A percentile compares a stretch with the other conserved stretches of the same genome.
Conservation (phyloP, 2,113 vertebrate genomes). For the Chaetura pelagica region DNA sequence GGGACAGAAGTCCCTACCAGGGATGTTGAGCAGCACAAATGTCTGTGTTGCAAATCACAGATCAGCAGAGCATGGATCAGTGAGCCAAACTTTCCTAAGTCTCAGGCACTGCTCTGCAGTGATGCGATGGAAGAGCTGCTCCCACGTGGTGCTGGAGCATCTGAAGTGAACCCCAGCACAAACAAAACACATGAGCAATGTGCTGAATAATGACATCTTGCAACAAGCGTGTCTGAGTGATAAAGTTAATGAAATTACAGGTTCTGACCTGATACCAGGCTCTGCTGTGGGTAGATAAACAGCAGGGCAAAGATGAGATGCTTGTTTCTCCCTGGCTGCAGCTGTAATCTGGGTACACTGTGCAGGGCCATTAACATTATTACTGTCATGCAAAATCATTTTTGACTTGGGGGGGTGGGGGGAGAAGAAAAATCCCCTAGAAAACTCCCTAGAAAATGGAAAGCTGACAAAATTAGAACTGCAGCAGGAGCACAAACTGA, state of each 20-base stretch:
- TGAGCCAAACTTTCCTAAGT: not conserved
- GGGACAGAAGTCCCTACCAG: not conserved
- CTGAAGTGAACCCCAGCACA: conserved; percentile 15
- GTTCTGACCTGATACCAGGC: conserved; percentile 66
- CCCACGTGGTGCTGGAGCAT: not conserved
- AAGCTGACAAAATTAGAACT: conserved; percentile 35
- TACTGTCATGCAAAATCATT: conserved; percentile 62
- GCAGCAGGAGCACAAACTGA: conserved; percentile 38
- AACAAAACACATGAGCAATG: conserved; percentile 26
- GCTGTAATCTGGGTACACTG: conserved; percentile 44
- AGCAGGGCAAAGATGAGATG: conserved; percentile 70
- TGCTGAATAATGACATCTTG: conserved; percentile 65
- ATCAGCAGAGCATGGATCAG: not conserved
- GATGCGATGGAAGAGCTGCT: not conserved
- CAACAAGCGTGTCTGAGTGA: conserved; percentile 49
- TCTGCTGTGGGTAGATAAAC: conserved; percentile 71
- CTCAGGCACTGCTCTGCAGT: accelerated
- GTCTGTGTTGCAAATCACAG: not conserved
- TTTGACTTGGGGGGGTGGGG: conserved; percentile 29
- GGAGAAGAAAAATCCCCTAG: not conserved
- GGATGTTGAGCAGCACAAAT: not conserved
- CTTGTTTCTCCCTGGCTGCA: conserved; percentile 65
- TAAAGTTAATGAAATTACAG: conserved; percentile 75
- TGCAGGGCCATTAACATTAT: conserved; percentile 55
- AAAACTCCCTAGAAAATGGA: conserved; percentile 38